phyloP scores from a whole-genome alignment of 2,113 vertebrate species.

The Trichechus manatus region DNA sequence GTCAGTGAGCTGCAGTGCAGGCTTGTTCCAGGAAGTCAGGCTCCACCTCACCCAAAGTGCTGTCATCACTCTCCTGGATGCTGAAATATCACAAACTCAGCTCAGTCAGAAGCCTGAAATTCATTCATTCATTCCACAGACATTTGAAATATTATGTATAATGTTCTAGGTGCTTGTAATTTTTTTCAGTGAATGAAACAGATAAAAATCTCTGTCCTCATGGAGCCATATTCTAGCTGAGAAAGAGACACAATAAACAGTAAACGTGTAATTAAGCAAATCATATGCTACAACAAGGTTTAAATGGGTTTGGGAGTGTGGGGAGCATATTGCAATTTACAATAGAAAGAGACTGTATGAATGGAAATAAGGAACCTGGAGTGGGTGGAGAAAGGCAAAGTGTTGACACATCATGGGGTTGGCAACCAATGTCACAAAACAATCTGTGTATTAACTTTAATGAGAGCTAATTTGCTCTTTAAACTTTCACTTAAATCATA shows the following conservation, averaged over 20 bases:
- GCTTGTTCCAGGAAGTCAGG: not conserved
- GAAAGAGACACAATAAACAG: not conserved
- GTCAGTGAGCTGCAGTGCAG: not conserved
- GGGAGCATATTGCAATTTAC: not conserved
- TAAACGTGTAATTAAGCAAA: not conserved
- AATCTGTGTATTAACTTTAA: no score
- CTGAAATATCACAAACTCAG: not conserved
- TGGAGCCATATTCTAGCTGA: not conserved
- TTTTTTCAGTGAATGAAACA: not conserved
- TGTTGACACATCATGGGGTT: no score
- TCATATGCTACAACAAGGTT: not conserved
- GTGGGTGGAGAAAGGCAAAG: no score
- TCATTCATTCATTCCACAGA: not conserved
- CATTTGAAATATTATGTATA: not conserved
- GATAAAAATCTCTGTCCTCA: not conserved
- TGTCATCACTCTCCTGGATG: not conserved
- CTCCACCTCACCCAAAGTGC: not conserved
- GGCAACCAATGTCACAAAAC: no score
- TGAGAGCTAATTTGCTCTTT: no score
- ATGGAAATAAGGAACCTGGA: no score
- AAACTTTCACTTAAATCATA: no score
- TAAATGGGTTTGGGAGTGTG: not conserved
- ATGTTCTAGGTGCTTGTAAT: not conserved
- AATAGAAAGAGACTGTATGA: not conserved
- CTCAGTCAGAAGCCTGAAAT: not conserved